Evolutionary conservation across 2,797 vertebrate species (phyloP).

Genomic region (Prunella strophiata): DNA sequence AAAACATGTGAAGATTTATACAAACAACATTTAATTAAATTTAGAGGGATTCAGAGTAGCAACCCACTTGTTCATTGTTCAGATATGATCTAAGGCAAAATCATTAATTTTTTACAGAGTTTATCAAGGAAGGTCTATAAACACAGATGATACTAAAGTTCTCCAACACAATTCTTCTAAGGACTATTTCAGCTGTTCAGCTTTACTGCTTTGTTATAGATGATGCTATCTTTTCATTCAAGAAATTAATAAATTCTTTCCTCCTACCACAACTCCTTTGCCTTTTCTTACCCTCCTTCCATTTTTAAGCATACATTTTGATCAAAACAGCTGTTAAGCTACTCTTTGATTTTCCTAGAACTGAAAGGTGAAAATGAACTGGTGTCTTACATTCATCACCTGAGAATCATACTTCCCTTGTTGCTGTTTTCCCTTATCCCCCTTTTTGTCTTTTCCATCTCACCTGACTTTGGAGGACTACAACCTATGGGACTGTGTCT

Average conservation of each 20-base stretch:
- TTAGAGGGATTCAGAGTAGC: background rate
- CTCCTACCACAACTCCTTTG: background rate
- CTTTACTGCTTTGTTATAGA: background rate
- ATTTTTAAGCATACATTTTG: background rate
- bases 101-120: background rate
- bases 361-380: background rate
- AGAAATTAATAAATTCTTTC: background rate
- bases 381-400: background rate
- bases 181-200: background rate
- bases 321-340: background rate
- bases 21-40: background rate
- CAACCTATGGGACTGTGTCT: fast-evolving
- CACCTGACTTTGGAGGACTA: background rate
- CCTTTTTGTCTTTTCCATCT: background rate
- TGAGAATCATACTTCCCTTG: background rate
- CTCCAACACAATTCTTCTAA: background rate
- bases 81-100: background rate
- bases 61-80: background rate
- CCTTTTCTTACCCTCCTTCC: background rate
- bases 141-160: background rate
- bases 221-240: background rate
- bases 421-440: background rate
- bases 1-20: background rate
- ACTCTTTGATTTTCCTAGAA: background rate
- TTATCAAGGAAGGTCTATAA: background rate